phyloP scores from a whole-genome alignment of 2,797 vertebrate genomes.

The Rhyacichthys aspro region DNA sequence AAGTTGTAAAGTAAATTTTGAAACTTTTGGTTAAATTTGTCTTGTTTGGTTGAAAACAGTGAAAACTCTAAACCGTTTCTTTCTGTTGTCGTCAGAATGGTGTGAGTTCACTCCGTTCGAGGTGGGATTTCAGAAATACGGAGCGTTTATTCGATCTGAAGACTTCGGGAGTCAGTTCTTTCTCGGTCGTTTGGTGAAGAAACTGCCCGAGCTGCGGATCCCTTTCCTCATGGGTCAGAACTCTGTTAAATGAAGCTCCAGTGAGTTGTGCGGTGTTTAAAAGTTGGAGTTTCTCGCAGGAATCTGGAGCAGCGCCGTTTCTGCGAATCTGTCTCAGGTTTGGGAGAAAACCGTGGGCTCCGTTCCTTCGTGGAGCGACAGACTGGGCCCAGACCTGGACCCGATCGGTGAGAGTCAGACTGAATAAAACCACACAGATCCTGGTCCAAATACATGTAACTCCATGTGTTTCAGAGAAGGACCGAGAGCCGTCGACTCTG shows the following conservation, averaged over 20 bases:
- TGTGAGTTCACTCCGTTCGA: conserved; percentile 83
- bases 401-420: conserved; percentile 62
- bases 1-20: too few relatives aligned
- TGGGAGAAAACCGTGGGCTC: conserved; percentile 73
- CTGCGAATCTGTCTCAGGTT: conserved; percentile 80
- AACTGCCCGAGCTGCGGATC: conserved; percentile 69
- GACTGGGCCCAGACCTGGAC: conserved; percentile 59
- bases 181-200: conserved; percentile 69
- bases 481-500: conserved; percentile 1
- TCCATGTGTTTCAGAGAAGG: background rate
- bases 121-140: conserved; percentile 78
- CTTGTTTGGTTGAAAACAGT: too few relatives aligned
- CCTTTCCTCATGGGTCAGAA: conserved; percentile 75
- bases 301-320: conserved; percentile 87
- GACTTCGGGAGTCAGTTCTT: conserved; percentile 81
- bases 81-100: conserved; percentile 66
- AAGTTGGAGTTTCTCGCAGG: conserved; percentile 57
- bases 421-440: too few relatives aligned
- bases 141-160: conserved; percentile 72
- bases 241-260: background rate
- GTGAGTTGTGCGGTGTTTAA: background rate
- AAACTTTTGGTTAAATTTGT: too few relatives aligned
- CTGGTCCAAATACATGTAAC: too few relatives aligned
- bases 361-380: conserved; percentile 74
- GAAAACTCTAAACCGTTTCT: background rate